phyloP scores from a whole-genome alignment of 2,797 vertebrate genomes.

The Tiaroga cobitis region DNA sequence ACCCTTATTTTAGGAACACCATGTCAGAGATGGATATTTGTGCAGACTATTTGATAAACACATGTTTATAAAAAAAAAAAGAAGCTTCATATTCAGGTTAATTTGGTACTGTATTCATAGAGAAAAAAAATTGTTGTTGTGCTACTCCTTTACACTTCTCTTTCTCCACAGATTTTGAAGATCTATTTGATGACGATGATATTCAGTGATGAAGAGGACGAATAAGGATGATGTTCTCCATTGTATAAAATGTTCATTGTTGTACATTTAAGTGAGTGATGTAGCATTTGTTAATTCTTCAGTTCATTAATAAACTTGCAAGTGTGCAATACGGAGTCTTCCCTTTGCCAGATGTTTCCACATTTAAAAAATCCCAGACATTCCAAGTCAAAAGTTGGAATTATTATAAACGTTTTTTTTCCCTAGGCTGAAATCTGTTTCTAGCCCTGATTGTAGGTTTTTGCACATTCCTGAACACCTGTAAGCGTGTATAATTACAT shows the following conservation, averaged over 20 bases:
- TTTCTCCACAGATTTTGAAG: constrained; percentile 76
- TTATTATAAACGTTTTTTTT: constrained; percentile 75
- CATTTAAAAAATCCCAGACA: constrained; percentile 71
- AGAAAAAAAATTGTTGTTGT: background rate
- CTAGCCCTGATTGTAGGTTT: constrained; percentile 75
- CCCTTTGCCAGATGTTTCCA: constrained; percentile 74
- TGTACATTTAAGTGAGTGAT: constrained; percentile 53
- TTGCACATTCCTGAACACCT: constrained; percentile 74
- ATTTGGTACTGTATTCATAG: background rate
- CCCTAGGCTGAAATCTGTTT: constrained; percentile 75
- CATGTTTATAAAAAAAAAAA: background rate
- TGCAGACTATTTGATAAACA: background rate
- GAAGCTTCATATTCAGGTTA: background rate
- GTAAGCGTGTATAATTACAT: constrained; percentile 77
- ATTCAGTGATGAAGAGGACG: constrained; percentile 71
- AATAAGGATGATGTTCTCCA: background rate
- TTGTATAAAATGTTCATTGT: constrained; percentile 40
- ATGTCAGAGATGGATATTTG: background rate
- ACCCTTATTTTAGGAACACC: background rate
- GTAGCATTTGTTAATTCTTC: constrained; percentile 22
- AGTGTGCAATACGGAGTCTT: constrained; percentile 38
- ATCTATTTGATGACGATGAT: constrained; percentile 81
- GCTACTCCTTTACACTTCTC: background rate
- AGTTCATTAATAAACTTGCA: constrained; percentile 68
- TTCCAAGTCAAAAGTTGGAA: constrained; percentile 73